Conservation (phyloP, 2,888 invertebrate genomes). For the Theodoxus fluviatilis region DNA sequence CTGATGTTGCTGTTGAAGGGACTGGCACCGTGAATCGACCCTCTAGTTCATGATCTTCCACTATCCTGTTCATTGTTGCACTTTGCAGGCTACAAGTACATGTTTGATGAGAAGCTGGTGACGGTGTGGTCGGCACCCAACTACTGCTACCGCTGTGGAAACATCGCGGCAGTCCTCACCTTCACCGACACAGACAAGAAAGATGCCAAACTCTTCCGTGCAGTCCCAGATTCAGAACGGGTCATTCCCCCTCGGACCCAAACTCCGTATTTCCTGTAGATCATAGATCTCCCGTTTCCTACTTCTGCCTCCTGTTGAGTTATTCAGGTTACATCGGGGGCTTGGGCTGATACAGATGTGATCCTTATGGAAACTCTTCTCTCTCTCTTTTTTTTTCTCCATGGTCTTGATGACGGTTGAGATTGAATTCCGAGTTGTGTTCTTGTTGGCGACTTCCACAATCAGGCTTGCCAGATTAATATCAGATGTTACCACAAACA, state of each 20-base stretch:
- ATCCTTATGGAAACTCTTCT: background rate
- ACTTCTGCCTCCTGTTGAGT: background rate
- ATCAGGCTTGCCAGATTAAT: no score
- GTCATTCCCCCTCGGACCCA: slow-evolving; percentile 90
- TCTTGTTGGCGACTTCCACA: no score
- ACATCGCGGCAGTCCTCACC: slow-evolving; percentile 94
- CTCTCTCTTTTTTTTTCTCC: no score
- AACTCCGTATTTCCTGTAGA: slow-evolving; percentile 93
- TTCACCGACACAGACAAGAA: slow-evolving; percentile 75
- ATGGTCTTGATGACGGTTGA: no score
- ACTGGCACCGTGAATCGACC: no score
- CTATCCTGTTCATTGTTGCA: no score
- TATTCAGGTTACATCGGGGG: background rate
- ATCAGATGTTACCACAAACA: no score
- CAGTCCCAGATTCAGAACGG: slow-evolving; percentile 93
- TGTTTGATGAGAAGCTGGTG: slow-evolving; percentile 95
- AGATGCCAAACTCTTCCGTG: slow-evolving; percentile 83
- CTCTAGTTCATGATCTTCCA: no score
- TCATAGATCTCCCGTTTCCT: background rate
- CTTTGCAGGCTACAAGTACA: slow-evolving; percentile 88
- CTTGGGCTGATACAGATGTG: background rate
- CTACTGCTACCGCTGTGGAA: slow-evolving; percentile 99
- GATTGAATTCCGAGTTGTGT: no score
- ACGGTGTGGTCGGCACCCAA: slow-evolving; percentile 99
- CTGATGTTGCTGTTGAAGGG: no score